Evolutionary conservation across 1,140 invertebrate genomes (phyloP).

Genomic region (Globodera rostochiensis): DNA sequence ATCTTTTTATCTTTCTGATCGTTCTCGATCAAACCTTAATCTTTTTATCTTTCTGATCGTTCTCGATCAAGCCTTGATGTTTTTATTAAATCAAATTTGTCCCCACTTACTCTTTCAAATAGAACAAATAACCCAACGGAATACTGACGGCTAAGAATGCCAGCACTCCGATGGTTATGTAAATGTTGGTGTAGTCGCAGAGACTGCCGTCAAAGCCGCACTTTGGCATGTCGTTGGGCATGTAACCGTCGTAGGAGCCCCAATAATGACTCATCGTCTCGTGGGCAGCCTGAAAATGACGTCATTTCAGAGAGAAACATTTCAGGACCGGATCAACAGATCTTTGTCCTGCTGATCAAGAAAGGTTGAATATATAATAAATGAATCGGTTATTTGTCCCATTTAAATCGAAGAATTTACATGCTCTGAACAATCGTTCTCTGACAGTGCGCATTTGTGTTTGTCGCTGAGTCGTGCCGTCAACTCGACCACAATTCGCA

Average conservation of each 20-base stretch:
- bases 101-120: conserved; percentile 59
- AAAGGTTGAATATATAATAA: neutral
- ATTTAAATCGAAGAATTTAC: conserved; percentile 22
- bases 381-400: neutral
- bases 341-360: neutral
- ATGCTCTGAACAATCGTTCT: conserved; percentile 62
- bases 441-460: conserved; percentile 48
- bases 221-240: conserved; percentile 51
- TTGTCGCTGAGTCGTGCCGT: conserved; percentile 58
- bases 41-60: no score
- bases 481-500: conserved; percentile 63
- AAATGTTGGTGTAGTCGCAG: conserved; percentile 60
- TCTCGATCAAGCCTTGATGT: no score
- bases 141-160: conserved; percentile 49
- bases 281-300: conserved; percentile 51
- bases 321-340: neutral
- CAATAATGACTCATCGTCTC: conserved; percentile 60
- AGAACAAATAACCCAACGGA: conserved; percentile 61
- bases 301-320: neutral
- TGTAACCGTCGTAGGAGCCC: conserved; percentile 38
- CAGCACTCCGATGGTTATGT: conserved; percentile 52
- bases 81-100: no score
- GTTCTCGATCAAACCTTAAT: no score
- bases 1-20: no score
- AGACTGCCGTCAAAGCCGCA: conserved; percentile 62